A percentile compares a stretch with the other conserved stretches of the same genome.
Conservation (phyloP, 2,888 invertebrate species). For the Augochlorella aurata region DNA sequence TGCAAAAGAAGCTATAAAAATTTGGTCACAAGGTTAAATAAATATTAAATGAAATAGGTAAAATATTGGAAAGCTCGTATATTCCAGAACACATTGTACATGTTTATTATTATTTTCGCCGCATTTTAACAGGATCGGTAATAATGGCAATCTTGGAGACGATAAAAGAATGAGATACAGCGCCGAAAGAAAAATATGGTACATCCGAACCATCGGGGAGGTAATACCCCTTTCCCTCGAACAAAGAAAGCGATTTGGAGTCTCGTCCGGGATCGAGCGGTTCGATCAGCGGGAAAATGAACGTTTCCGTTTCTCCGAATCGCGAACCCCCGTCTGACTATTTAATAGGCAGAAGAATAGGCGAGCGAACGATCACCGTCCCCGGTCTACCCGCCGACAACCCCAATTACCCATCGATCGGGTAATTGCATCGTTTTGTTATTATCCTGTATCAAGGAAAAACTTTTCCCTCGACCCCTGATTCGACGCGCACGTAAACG, state of each 20-base stretch:
- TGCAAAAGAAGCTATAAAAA: no score
- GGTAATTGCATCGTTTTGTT: conserved; percentile 45
- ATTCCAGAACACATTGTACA: no score
- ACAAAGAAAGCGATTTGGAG: conserved; percentile 5
- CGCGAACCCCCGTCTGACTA: conserved; percentile 5
- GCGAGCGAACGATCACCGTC: neutral
- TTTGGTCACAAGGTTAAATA: no score
- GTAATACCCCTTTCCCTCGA: no score
- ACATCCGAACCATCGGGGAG: no score
- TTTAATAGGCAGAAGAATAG: neutral
- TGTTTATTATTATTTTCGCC: no score
- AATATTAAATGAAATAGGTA: no score
- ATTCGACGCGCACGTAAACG: conserved; percentile 19
- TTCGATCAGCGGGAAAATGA: conserved; percentile 21
- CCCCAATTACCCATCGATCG: conserved; percentile 49
- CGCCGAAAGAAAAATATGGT: no score
- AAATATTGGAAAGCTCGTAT: no score
- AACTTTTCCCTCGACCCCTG: conserved; percentile 34
- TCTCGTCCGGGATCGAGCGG: neutral
- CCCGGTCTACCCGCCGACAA: conserved; percentile 17
- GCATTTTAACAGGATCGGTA: no score
- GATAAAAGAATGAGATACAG: no score
- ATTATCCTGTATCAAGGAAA: conserved; percentile 35
- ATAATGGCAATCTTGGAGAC: no score
- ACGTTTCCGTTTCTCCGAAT: conserved; percentile 17